Conservation (phyloP, 2,113 vertebrate species). For the Edolisoma coerulescens region DNA sequence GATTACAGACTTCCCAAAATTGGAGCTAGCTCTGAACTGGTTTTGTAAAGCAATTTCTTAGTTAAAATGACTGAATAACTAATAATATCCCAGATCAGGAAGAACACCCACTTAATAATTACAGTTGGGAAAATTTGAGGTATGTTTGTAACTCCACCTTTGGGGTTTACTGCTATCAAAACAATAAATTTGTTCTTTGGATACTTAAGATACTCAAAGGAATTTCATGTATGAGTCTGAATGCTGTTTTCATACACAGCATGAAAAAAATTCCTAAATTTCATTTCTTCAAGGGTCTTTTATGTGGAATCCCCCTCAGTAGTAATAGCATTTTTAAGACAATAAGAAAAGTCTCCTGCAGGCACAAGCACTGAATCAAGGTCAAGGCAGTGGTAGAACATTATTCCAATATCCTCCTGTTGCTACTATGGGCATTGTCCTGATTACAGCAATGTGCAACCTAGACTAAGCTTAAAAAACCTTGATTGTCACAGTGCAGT, state of each 20-base stretch:
- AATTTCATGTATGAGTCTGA: neutral
- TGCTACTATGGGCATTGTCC: accelerated
- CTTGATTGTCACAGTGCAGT: neutral
- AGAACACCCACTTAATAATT: neutral
- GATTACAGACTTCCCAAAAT: neutral
- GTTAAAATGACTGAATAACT: neutral
- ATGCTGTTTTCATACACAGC: neutral
- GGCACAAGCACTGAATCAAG: neutral
- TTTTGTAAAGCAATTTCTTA: neutral
- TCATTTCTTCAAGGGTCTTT: neutral
- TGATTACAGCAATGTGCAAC: accelerated
- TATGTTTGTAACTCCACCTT: neutral
- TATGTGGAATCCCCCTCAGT: neutral
- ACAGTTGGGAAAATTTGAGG: neutral
- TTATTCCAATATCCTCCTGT: neutral
- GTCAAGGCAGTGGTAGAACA: neutral
- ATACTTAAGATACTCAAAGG: neutral
- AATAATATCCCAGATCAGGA: neutral
- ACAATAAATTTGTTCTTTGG: neutral
- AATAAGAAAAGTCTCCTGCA: neutral
- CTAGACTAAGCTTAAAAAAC: neutral
- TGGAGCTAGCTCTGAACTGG: neutral
- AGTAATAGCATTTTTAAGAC: neutral
- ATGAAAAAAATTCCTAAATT: neutral
- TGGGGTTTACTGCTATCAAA: neutral